A percentile compares a stretch with the other conserved stretches of the same genome.
Evolutionary conservation across 2,888 invertebrate genomes (phyloP).

Genomic region (Tetragonisca angustula): DNA sequence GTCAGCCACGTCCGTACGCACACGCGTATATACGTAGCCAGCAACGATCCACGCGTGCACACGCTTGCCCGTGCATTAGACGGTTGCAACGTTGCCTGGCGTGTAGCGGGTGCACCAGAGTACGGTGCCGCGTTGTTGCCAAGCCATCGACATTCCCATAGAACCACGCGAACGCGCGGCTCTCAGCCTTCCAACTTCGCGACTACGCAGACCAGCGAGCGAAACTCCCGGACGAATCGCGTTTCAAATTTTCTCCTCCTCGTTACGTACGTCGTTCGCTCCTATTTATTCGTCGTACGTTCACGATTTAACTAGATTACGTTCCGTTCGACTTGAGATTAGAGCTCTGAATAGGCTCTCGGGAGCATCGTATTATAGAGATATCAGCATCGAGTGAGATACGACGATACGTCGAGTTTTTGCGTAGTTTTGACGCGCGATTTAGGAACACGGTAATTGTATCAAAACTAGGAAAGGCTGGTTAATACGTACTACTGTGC

Average conservation of each 20-base stretch:
- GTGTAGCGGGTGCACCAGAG: conserved; percentile 63
- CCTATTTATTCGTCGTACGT: not conserved
- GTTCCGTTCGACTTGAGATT: not conserved
- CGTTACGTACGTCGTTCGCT: not conserved
- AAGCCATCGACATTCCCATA: conserved; percentile 63
- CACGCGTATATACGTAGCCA: not conserved
- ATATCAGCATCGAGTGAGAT: not conserved
- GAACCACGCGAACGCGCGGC: conserved; percentile 41
- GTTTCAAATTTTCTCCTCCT: conserved; percentile 9
- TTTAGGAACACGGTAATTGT: too few relatives aligned
- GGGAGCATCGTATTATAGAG: not conserved
- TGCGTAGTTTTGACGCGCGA: not conserved
- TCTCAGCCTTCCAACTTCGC: conserved; percentile 41
- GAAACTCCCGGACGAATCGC: not conserved
- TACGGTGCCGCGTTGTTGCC: conserved; percentile 69
- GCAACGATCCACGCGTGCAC: conserved; percentile 57
- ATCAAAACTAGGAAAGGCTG: too few relatives aligned
- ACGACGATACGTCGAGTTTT: conserved; percentile 4
- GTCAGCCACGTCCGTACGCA: conserved; percentile 32
- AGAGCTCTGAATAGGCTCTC: not conserved
- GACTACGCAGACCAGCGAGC: conserved; percentile 24
- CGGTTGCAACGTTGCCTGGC: conserved; percentile 69
- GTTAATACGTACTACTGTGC: too few relatives aligned
- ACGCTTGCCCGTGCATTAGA: conserved; percentile 48
- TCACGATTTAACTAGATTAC: not conserved